Conservation (phyloP, 2,113 vertebrate genomes). For the Grammomys surdaster region DNA sequence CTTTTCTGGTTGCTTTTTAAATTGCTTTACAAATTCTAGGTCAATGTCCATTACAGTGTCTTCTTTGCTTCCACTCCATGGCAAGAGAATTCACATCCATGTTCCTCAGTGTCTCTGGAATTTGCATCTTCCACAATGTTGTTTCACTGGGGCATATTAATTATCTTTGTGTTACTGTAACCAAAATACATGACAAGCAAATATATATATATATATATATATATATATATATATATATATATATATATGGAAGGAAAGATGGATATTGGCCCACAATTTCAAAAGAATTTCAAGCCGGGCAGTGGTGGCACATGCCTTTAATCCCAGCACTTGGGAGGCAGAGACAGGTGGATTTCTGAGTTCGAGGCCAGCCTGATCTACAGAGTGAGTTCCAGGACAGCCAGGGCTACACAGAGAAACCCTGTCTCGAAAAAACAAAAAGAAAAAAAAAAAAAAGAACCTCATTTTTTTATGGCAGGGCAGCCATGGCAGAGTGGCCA, state of each 20-base stretch:
- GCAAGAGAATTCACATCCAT: neutral
- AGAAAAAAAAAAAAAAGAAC: no score
- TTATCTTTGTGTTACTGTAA: neutral
- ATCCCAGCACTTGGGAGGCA: no score
- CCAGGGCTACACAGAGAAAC: no score
- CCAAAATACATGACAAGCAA: neutral
- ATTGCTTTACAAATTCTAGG: conserved; percentile 21
- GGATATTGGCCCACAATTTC: neutral
- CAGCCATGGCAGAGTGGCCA: neutral
- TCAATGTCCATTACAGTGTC: neutral
- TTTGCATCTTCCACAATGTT: neutral
- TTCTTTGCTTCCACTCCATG: neutral
- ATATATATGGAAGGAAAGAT: neutral
- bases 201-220: neutral
- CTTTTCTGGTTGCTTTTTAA: neutral
- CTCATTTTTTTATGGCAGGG: neutral
- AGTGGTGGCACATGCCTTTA: no score
- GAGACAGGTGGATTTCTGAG: no score
- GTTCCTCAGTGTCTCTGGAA: neutral
- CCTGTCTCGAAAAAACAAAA: no score
- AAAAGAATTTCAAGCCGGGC: neutral
- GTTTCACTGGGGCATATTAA: neutral
- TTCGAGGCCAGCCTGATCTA: no score
- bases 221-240: no score
- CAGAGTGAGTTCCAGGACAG: no score